Percentiles rank a stretch among this genome's conserved stretches.
These are phyloP conservation scores for Shinisaurus crocodilurus DNA, from an alignment of 2,113 vertebrate species.

Conservation along the genomic window DNA sequence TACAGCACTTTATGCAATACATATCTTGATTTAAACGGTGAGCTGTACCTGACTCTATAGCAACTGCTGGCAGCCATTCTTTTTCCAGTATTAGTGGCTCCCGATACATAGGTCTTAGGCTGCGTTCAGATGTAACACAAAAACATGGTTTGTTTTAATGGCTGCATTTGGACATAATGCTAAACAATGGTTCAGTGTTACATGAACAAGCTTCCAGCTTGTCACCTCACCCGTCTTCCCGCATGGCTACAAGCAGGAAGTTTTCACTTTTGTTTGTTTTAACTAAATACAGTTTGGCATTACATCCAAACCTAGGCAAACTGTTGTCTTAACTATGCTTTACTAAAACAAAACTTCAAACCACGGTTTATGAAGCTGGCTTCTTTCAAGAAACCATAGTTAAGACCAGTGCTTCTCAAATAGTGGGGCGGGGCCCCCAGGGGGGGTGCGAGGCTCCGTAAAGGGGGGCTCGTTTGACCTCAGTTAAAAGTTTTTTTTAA, in stretches of 20 bases:
- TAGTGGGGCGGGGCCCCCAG: too few species aligned
- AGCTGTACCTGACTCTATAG: neutral
- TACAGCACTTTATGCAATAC: constrained; percentile 45
- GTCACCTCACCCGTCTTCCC: neutral
- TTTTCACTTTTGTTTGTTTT: neutral
- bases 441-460: too few species aligned
- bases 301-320: neutral
- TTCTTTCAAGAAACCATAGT: too few species aligned
- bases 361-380: too few species aligned
- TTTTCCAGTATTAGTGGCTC: neutral
- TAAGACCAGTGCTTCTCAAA: too few species aligned
- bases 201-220: neutral
- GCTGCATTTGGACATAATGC: neutral
- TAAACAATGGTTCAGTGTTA: neutral
- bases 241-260: neutral
- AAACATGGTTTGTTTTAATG: neutral
- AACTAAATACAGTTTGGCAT: neutral
- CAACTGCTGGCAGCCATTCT: neutral
- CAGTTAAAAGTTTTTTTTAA: too few species aligned
- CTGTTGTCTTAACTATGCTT: neutral
- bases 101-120: neutral
- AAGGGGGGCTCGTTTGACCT: too few species aligned
- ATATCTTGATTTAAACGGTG: constrained; percentile 54
- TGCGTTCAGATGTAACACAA: neutral
- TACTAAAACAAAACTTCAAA: neutral